Evolutionary conservation across 2,797 vertebrate genomes (phyloP), one percentile per base, ranked within the genome.

Genomic region (Channa striata): DNA sequence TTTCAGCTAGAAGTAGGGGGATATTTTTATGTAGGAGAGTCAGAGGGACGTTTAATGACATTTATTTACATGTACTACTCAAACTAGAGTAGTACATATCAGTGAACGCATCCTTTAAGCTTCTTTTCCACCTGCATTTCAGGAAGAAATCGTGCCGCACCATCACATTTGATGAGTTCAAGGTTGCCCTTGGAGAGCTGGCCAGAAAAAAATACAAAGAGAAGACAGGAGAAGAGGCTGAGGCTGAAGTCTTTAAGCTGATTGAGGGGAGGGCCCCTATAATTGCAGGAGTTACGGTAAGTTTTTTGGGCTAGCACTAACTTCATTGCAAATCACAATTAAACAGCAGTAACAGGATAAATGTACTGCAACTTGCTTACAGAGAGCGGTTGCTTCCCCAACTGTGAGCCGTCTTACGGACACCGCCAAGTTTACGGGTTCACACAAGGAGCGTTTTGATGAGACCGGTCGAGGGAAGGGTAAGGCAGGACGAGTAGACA

Each of bases 381-480:
- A 93, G 92, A 89, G 84, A 80, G 88, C 90, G 0, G 83, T 89
- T 66, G 90, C 89, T 4, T 92, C 87, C 12, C 84, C 87, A 25
- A 91, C 82, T 92, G 97, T 97, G 94, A 95, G 94, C 94, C 4
- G 95, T 92, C 96, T 99, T 48, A 99, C 97, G 0, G 97, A 99
- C 92, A 94, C 97, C 79, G 93, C 91, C 83, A 97, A 96, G 93
- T 99, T 99, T 87, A 99, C 97, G 0, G 97, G 97, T 40, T 98
- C 97, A 48, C 97, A 99, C 94, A 99, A 98, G 89, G 96, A 97
- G 90, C 96, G 97, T 5, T 99, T 99, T 33, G 97, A 99, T 80
- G 66, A 93, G 54, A 95, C 93, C 0, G 98, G 98, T 40, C 96
- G 96, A 14, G 98, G 97, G 75, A 97, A 95, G 90, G 97, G 97